phyloP scores from a whole-genome alignment of 2,797 vertebrate genomes.

The Mastacembelus armatus region DNA sequence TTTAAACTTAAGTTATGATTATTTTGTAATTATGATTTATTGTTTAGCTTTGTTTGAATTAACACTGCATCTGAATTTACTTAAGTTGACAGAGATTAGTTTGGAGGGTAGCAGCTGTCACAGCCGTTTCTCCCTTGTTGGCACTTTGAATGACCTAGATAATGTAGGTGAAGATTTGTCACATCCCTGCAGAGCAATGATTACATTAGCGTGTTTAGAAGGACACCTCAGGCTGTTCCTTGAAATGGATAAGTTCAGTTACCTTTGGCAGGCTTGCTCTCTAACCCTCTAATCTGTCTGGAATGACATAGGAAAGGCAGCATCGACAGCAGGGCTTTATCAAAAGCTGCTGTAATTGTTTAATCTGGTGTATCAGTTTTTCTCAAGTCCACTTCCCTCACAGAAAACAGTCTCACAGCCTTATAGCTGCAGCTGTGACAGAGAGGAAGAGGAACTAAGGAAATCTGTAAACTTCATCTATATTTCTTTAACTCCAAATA shows the following conservation, averaged over 20 bases:
- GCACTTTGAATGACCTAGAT: no score
- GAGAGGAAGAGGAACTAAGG: conserved; percentile 45
- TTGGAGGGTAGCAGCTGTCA: not conserved
- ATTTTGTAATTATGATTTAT: no score
- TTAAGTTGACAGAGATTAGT: no score
- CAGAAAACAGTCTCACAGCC: conserved; percentile 12
- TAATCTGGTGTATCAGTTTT: conserved; percentile 65
- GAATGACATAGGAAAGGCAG: conserved; percentile 71
- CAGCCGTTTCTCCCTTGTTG: not conserved
- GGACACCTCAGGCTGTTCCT: conserved; percentile 69
- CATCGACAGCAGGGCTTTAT: conserved; percentile 68
- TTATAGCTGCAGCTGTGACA: no score
- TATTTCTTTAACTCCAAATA: conserved; percentile 11
- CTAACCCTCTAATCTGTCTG: conserved; percentile 79
- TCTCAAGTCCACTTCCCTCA: conserved; percentile 13
- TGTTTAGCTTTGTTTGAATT: no score
- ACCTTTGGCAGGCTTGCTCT: conserved; percentile 68
- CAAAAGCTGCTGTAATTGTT: conserved; percentile 62
- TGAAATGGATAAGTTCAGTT: conserved; percentile 68
- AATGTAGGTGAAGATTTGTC: conserved; percentile 31
- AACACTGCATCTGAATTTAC: no score
- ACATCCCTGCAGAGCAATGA: conserved; percentile 57
- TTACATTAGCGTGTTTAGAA: no score
- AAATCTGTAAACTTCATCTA: conserved; percentile 33
- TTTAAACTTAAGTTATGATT: no score